phyloP scores from a whole-genome alignment of 1,140 invertebrate species.

The Whitmania pigra region DNA sequence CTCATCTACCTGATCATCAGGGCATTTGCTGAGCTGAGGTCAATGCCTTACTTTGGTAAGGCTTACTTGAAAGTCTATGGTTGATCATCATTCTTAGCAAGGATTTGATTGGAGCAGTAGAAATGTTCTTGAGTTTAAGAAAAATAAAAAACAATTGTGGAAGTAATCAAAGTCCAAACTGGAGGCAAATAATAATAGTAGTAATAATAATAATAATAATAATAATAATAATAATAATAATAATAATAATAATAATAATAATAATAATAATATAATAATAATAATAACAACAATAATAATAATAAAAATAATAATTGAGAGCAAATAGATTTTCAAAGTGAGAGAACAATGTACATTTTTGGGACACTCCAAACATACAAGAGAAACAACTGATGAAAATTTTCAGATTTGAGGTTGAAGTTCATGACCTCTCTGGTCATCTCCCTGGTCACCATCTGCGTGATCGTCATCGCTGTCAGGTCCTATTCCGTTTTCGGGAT shows the following conservation, averaged over 20 bases:
- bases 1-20: constrained; percentile 67
- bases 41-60: constrained; percentile 93
- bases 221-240: no score
- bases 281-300: no score
- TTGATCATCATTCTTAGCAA: no score
- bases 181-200: no score
- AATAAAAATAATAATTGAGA: no score
- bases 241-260: no score
- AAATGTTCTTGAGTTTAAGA: not conserved
- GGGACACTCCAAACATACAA: not conserved
- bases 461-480: constrained; percentile 32
- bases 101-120: no score
- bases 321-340: no score
- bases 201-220: no score
- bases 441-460: constrained; percentile 64
- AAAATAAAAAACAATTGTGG: not conserved
- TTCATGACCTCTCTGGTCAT: constrained; percentile 75
- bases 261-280: no score
- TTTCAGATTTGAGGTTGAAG: constrained; percentile 73
- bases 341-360: no score
- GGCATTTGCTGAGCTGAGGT: constrained; percentile 81
- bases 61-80: constrained; percentile 5
- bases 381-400: constrained; percentile 22
- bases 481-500: not conserved
- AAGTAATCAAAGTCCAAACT: no score